Evolutionary conservation across 2,888 invertebrate genomes (phyloP), one percentile per base, ranked within the genome.

Genomic region (Lithophane semibrunnea): DNA sequence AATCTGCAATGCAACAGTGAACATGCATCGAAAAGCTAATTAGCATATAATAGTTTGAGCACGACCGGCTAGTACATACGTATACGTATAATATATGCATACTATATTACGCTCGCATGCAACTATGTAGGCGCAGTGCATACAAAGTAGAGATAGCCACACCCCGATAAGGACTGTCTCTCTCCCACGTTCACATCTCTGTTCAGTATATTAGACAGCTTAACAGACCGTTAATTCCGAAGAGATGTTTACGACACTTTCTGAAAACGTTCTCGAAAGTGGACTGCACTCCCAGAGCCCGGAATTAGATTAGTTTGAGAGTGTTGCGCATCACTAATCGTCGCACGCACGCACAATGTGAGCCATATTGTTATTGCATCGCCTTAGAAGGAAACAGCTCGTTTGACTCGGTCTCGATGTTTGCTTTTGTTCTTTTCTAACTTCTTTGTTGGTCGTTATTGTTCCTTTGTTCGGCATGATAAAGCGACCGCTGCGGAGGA

Each of bases 141-240:
- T 94, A 94, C 92, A 93, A 93, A 95, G 93, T 93, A 93, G 92
- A 93, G 93, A 93, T 94, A 94, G 93, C 95, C 96, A 94, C 96
- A 96, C 95, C 96, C 95, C 91, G 93, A 93, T 92, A 92, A 91
- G 78, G 85, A 88, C 91, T 88, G 86, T 94, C 94, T 94, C 94
- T 91, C 87, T 94, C 92, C 82, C 91, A 92, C 93, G 87, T 92
- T 86, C 85, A 86, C 86, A 77, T 83, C 87, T 82, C 84, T 91
- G 91, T 90, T 88, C 63, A 61, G 86, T 83, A 89, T 90, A 83
- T 67, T 63, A 81, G 79, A 84, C 85, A 86, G 85, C 74, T 73
- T 79, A 73, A 88, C 86, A 87, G 87, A 90, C 92, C 91, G 91
- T 92, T 92, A 90, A 90, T 91, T 90, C 86, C 77, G 74, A 87